These are phyloP conservation scores for Caenorhabditis sp. DNA, from an alignment of 2,888 invertebrate species.

Conservation along the genomic window DNA sequence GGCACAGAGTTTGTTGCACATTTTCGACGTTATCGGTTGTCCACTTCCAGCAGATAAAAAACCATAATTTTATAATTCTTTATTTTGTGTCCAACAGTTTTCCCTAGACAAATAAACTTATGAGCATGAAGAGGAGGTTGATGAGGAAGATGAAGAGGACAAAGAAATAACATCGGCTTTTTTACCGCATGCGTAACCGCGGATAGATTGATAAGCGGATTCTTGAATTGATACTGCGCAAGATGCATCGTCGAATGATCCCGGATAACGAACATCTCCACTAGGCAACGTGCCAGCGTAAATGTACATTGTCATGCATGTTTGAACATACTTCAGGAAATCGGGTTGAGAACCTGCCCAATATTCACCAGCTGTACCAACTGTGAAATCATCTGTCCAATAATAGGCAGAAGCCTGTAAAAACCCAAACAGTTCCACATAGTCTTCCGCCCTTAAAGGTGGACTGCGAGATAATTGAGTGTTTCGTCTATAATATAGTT, in stretches of 20 bases:
- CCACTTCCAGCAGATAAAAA: conserved; percentile 7
- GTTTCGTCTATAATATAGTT: too few species aligned
- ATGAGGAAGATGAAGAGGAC: not conserved
- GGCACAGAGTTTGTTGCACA: not conserved
- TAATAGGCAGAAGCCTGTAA: not conserved
- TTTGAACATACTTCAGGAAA: not conserved
- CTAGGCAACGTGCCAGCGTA: not conserved
- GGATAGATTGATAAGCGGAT: not conserved
- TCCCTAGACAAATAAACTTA: too few species aligned
- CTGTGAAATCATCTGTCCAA: not conserved
- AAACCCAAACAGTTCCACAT: too few species aligned
- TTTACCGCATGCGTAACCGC: not conserved
- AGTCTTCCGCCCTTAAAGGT: too few species aligned
- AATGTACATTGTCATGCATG: not conserved
- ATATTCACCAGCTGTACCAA: not conserved
- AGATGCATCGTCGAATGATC: not conserved
- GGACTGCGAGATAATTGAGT: too few species aligned
- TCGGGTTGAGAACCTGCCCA: not conserved
- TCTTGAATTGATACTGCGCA: not conserved
- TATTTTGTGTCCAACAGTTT: too few species aligned
- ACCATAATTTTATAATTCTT: not conserved
- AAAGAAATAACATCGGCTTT: not conserved
- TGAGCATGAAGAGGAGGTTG: too few species aligned
- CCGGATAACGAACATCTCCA: not conserved
- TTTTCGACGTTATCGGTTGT: conserved; percentile 6